Evolutionary conservation across 1,140 invertebrate genomes (phyloP), one percentile per base, ranked within the genome.

Genomic region (Drosophila busckii): DNA sequence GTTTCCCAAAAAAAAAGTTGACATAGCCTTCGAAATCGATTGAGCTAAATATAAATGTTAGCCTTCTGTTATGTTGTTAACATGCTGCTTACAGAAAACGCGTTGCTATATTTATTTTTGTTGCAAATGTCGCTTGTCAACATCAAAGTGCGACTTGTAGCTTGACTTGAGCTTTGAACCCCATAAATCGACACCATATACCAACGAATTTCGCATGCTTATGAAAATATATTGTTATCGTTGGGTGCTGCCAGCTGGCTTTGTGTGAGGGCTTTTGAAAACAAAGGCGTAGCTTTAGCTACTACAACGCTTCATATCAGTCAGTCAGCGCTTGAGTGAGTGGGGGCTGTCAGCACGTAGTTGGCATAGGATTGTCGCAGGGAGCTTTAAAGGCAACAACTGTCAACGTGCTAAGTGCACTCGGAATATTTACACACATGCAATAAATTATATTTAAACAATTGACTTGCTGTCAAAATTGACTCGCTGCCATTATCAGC

Each of bases 301-400:
- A 29, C 15, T 45, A 25, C 16, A 20, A 46, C 25, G 9, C 23
- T 40, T 41, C n/a, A n/a, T n/a, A n/a, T n/a, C n/a, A n/a, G 19
- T 28, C 15, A 44, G 22, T 17, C 26, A 44, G 12, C 2, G 23
- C 37, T 35, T 41, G 55, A 55, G 13, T 38, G 7, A n/a, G n/a
- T n/a, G n/a, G n/a, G n/a, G 37, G 16, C 35, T 41, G 60, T 56
- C 61, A 60, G 63, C 70, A 76, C 70, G 70, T 76, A 76, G 38
- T 46, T 34, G 15, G 16, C 38, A 70, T 37, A 31, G 49, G 70
- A 61, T 37, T 44, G 31, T 46, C 37, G 34, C 17, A 9, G 25
- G 23, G 38, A n/a, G 29, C 31, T 37, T 44, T 23, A n/a, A n/a
- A n/a, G 9, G 15, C 12, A 26, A 19, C 58, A 55, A 59, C 67